phyloP scores from a whole-genome alignment of 2,797 vertebrate species.

The Nyctibius grandis region DNA sequence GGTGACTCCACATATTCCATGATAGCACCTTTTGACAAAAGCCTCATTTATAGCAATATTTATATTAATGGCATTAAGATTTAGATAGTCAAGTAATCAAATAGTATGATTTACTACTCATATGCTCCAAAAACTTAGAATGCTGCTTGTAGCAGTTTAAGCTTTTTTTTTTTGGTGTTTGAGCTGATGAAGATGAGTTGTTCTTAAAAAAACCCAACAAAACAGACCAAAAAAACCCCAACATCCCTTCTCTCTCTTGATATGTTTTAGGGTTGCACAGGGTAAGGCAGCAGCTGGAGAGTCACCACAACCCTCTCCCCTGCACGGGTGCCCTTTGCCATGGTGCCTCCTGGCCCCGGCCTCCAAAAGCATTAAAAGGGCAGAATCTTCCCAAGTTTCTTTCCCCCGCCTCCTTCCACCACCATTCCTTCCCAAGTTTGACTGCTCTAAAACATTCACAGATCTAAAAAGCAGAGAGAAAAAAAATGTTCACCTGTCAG shows the following conservation, averaged over 20 bases:
- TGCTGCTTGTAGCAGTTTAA: background rate
- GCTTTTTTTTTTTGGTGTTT: background rate
- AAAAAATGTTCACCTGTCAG: constrained; percentile 72
- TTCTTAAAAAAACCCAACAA: background rate
- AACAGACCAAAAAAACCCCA: too few relatives aligned
- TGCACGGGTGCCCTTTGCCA: background rate
- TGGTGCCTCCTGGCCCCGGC: rapidly evolving
- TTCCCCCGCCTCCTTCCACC: background rate
- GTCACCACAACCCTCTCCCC: background rate
- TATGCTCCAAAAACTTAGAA: background rate
- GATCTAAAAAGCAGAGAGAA: constrained; percentile 55
- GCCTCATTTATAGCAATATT: background rate
- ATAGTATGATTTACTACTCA: background rate
- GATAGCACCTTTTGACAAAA: background rate
- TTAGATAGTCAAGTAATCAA: background rate
- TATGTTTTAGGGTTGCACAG: background rate
- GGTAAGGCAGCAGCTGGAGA: background rate
- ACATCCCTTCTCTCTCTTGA: background rate
- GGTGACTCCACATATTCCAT: too few relatives aligned
- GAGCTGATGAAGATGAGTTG: too few relatives aligned
- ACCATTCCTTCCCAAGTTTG: background rate
- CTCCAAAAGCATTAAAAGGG: background rate
- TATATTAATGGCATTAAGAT: background rate
- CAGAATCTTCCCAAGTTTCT: background rate
- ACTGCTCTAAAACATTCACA: constrained; percentile 62